Percentiles rank a stretch among this genome's conserved stretches.
These are phyloP conservation scores for Garrulus glandarius DNA, from an alignment of 2,797 vertebrate species.

Conservation along the genomic window DNA sequence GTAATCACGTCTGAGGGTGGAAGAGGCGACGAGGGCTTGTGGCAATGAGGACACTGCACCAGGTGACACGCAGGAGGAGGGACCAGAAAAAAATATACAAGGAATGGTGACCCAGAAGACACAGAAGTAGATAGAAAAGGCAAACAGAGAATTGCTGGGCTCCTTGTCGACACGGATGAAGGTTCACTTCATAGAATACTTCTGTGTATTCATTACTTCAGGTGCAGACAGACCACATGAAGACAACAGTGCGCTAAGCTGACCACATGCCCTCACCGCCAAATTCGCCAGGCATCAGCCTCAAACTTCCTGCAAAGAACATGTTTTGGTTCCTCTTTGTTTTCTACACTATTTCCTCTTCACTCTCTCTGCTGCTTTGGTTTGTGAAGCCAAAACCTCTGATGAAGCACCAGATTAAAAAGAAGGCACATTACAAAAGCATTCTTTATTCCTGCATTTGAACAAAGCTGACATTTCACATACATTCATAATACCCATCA, in stretches of 20 bases:
- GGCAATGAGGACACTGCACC: neutral
- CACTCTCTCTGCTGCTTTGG: neutral
- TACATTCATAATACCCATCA: neutral
- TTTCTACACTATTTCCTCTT: neutral
- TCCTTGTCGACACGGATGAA: neutral
- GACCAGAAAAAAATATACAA: neutral
- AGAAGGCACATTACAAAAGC: constrained; percentile 1
- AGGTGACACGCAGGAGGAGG: accelerated
- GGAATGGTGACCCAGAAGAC: neutral
- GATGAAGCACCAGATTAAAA: constrained; percentile 12
- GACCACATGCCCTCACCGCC: accelerated
- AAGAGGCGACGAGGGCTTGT: accelerated
- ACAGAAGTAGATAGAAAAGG: neutral
- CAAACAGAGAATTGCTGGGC: neutral
- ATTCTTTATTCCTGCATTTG: constrained; percentile 3
- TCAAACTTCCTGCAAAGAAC: neutral
- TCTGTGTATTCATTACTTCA: neutral
- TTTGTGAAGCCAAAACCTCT: constrained; percentile 22
- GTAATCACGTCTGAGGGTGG: accelerated
- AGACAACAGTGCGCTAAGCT: neutral
- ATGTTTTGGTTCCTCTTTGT: neutral
- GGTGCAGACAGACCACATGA: neutral
- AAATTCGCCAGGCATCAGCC: neutral
- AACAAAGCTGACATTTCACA: constrained; percentile 46
- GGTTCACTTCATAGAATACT: neutral